phyloP scores from a whole-genome alignment of 2,888 invertebrate genomes.

The Esperia sulphurella region DNA sequence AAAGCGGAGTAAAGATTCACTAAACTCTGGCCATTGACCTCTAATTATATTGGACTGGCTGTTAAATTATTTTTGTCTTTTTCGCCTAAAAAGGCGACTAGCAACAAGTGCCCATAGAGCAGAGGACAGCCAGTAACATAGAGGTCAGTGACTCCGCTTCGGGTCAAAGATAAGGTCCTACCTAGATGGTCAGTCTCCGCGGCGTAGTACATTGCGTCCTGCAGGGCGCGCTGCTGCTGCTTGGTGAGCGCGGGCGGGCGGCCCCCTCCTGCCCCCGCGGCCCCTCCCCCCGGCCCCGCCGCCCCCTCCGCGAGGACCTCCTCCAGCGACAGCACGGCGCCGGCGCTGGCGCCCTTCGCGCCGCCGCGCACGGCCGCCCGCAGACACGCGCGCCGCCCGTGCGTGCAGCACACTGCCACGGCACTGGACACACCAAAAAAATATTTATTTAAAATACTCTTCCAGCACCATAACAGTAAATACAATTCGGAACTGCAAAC shows the following conservation, averaged over 20 bases:
- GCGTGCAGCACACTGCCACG: constrained; percentile 93
- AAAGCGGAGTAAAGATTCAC: no score
- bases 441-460: no score
- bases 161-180: no score
- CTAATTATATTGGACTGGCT: no score
- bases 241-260: constrained; percentile 82
- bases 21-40: no score
- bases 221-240: constrained; percentile 89
- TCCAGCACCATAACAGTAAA: no score
- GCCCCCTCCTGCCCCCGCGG: constrained; percentile 60
- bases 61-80: no score
- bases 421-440: constrained; percentile 81
- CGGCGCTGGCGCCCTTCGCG: constrained; percentile 78
- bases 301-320: constrained; percentile 94
- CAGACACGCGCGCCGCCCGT: constrained; percentile 89
- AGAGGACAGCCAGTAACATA: no score
- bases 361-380: constrained; percentile 83
- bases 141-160: no score
- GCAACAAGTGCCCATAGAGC: no score
- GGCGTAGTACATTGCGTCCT: constrained; percentile 96
- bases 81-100: no score
- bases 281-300: constrained; percentile 74
- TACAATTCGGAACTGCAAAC: no score
- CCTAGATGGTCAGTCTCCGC: constrained; percentile 94
- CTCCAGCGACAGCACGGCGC: constrained; percentile 90